A percentile compares a stretch with the other conserved stretches of the same genome.
phyloP scores from a whole-genome alignment of 53 echinoderm and acorn worm species.

The Holothuria leucospilota region DNA sequence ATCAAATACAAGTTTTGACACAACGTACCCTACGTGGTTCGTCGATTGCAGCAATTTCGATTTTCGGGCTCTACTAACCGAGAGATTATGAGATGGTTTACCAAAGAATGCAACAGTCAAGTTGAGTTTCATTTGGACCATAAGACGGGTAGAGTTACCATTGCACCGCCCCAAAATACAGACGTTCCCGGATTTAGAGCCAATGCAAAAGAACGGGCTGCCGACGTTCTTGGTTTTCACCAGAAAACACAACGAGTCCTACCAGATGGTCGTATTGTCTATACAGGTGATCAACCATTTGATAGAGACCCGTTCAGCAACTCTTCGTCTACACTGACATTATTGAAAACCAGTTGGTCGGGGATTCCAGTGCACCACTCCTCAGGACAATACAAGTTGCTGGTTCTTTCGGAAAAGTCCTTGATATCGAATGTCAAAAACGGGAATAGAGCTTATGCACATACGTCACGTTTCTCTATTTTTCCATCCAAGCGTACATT shows the following conservation, averaged over 20 bases:
- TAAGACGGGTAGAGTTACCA: neutral
- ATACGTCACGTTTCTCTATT: no score
- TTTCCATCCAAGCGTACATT: no score
- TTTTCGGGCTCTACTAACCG: neutral
- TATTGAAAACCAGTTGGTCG: conserved; percentile 63
- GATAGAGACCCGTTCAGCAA: conserved; percentile 4
- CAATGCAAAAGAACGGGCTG: neutral
- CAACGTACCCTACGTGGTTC: neutral
- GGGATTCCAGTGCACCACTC: conserved; percentile 70
- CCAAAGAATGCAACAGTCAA: neutral
- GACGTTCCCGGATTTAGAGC: neutral
- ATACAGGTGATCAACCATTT: neutral
- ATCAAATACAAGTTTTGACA: neutral
- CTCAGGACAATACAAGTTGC: conserved; percentile 56
- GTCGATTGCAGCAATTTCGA: neutral
- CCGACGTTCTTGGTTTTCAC: neutral
- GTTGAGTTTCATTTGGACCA: neutral
- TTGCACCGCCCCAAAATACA: neutral
- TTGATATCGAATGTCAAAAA: conserved; percentile 37
- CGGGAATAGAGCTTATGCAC: no score
- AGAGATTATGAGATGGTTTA: conserved; percentile 17
- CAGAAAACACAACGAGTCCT: no score
- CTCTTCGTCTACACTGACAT: neutral
- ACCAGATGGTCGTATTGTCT: neutral
- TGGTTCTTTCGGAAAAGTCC: conserved; percentile 13